phyloP scores from a whole-genome alignment of 1,140 invertebrate species.

The Drosophila insularis region DNA sequence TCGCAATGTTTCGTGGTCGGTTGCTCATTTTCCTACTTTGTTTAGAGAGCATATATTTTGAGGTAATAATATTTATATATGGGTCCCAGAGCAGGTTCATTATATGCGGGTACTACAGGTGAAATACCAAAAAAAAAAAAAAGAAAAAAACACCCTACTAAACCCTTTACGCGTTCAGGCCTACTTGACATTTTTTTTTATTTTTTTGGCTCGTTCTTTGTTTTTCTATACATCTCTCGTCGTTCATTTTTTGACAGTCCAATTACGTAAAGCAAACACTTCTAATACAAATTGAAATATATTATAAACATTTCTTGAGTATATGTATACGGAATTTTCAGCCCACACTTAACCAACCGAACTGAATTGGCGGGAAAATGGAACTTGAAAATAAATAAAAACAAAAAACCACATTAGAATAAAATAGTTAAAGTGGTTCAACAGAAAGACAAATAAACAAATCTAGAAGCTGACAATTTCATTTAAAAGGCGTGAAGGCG shows the following conservation, averaged over 20 bases:
- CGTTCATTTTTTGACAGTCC: conserved; percentile 67
- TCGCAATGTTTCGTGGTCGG: not conserved
- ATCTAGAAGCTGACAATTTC: not conserved
- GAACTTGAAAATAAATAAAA: not conserved
- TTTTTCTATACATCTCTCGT: conserved; percentile 44
- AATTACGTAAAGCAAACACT: conserved; percentile 78
- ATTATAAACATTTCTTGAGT: conserved; percentile 44
- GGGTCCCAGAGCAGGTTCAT: conserved; percentile 65
- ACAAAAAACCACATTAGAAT: not conserved
- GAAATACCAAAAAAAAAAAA: conserved; percentile 43
- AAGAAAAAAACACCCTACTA: conserved; percentile 48
- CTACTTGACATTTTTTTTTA: conserved; percentile 1
- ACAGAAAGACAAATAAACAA: conserved; percentile 1
- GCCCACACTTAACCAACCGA: conserved; percentile 35
- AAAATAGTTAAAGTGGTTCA: not conserved
- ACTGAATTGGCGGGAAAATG: not conserved
- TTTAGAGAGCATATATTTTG: conserved; percentile 77
- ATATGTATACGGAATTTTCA: conserved; percentile 36
- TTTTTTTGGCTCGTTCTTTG: conserved; percentile 16
- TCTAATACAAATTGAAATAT: conserved; percentile 70
- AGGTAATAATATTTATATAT: conserved; percentile 67
- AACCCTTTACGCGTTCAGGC: conserved; percentile 14
- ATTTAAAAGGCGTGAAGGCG: not conserved
- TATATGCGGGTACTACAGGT: conserved; percentile 78
- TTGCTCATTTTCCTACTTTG: conserved; percentile 56